phyloP scores from a whole-genome alignment of 1,140 invertebrate species.

The Chlorops oryzae region DNA sequence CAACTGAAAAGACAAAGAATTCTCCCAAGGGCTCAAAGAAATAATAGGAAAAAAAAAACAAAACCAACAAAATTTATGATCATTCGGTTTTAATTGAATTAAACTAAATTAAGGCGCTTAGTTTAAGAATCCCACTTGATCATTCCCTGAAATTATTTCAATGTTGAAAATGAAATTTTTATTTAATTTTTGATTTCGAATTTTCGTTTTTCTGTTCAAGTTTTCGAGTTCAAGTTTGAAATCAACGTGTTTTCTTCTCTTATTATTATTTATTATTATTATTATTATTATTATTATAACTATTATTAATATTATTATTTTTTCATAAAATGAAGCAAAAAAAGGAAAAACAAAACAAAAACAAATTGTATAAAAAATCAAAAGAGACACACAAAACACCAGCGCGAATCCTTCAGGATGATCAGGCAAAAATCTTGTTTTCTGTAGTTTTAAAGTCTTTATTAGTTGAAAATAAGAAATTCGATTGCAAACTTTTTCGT shows the following conservation, averaged over 20 bases:
- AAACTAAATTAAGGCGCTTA: no score
- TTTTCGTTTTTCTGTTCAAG: slow-evolving; percentile 33
- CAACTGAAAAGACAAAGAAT: slow-evolving; percentile 37
- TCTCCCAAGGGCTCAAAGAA: slow-evolving; percentile 42
- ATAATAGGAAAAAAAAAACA: slow-evolving; percentile 15
- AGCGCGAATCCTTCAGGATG: slow-evolving; percentile 19
- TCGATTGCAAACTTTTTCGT: no score
- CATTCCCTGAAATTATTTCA: slow-evolving; percentile 18
- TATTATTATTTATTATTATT: slow-evolving; percentile 44
- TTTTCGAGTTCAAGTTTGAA: no score
- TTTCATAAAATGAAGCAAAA: no score
- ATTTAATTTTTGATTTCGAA: slow-evolving; percentile 32
- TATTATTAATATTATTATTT: slow-evolving; percentile 42
- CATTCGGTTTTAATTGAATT: no score
- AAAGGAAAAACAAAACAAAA: no score
- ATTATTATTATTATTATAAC: slow-evolving; percentile 41
- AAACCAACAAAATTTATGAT: slow-evolving; percentile 3
- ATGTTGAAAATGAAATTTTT: slow-evolving; percentile 8
- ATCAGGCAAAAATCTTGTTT: no score
- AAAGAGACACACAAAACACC: no score
- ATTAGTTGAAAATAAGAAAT: no score
- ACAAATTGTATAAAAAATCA: slow-evolving; percentile 32
- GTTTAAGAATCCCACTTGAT: no score
- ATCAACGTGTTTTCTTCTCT: neutral
- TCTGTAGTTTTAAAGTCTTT: no score